These are phyloP conservation scores for Physeter macrocephalus DNA, from an alignment of 2,113 vertebrate genomes.

Conservation along the genomic window DNA sequence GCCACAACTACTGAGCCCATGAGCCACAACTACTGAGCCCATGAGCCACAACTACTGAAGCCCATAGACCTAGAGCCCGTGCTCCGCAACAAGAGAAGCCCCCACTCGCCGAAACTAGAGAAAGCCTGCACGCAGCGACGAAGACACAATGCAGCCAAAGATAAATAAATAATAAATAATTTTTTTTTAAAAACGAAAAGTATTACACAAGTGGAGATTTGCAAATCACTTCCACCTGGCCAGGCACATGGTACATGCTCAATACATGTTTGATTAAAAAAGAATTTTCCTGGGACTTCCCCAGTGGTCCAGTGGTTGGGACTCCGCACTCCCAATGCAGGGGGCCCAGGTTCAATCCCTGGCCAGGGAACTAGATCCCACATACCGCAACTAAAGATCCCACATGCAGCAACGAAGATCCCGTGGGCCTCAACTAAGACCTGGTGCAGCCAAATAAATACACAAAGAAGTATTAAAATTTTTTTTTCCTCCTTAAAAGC, in stretches of 20 bases:
- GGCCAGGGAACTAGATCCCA: too few species aligned
- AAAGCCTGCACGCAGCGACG: accelerated
- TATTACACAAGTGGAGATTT: too few species aligned
- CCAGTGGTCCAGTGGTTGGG: too few species aligned
- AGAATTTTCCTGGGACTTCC: background rate
- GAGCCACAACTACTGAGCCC: background rate
- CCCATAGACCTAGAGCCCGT: background rate
- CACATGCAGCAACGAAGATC: background rate
- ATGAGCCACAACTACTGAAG: background rate
- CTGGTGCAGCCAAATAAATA: background rate
- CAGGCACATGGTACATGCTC: too few species aligned
- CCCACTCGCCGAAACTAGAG: background rate
- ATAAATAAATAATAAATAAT: too few species aligned
- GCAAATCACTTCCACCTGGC: too few species aligned
- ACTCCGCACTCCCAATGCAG: too few species aligned
- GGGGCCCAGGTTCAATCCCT: too few species aligned
- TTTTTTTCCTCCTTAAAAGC: background rate
- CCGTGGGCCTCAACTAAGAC: too few species aligned
- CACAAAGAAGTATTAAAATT: background rate
- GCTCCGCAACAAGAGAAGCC: background rate
- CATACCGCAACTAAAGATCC: too few species aligned
- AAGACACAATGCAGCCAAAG: background rate
- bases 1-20: background rate
- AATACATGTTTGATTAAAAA: too few species aligned
- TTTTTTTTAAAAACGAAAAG: too few species aligned